These are phyloP conservation scores for Erithacus rubecula DNA, from an alignment of 2,797 vertebrate genomes.

Conservation along the genomic window DNA sequence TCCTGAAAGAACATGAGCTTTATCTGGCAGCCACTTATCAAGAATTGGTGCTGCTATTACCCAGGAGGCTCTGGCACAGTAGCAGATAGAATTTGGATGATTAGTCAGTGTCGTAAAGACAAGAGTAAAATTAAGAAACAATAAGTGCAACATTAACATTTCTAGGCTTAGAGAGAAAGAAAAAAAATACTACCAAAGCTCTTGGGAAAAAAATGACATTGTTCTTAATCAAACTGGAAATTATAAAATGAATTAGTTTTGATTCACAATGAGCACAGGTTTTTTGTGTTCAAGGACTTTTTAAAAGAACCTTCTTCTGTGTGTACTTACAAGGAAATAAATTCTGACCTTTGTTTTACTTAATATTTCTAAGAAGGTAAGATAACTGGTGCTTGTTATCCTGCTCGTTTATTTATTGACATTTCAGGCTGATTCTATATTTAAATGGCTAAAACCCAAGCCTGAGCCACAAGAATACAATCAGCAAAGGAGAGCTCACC, in stretches of 20 bases:
- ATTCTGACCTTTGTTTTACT: background rate
- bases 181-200: background rate
- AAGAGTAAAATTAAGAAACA: constrained; percentile 36
- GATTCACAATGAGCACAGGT: background rate
- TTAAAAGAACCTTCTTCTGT: background rate
- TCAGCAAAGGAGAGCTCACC: background rate
- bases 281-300: background rate
- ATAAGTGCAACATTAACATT: background rate
- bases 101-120: background rate
- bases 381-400: background rate
- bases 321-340: background rate
- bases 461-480: background rate
- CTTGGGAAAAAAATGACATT: background rate
- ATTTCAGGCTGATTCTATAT: background rate
- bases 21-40: background rate
- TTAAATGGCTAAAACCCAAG: background rate
- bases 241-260: background rate
- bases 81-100: background rate
- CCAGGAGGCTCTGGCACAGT: background rate
- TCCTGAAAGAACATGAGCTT: background rate
- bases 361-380: background rate
- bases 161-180: background rate
- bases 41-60: background rate
- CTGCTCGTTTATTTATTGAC: background rate
- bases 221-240: background rate